Evolutionary conservation across 1,140 invertebrate species (phyloP).

Genomic region (Dreissena polymorpha): DNA sequence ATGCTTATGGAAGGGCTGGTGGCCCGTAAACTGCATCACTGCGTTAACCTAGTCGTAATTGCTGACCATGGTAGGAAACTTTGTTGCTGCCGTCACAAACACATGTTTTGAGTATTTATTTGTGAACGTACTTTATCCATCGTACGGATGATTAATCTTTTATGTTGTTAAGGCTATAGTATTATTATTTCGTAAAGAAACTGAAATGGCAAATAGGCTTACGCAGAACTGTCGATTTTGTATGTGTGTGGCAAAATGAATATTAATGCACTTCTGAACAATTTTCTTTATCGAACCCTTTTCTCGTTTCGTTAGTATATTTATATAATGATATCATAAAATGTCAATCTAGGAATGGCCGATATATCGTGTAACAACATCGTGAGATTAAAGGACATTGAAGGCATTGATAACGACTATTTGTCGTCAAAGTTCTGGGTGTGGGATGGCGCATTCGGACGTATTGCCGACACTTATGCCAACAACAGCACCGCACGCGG

Average conservation of each 20-base stretch:
- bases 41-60: conserved; percentile 73
- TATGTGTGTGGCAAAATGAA: too few species aligned
- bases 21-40: conserved; percentile 78
- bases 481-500: conserved; percentile 18
- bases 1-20: conserved; percentile 83
- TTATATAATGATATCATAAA: too few species aligned
- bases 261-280: too few species aligned
- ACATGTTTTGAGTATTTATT: neutral
- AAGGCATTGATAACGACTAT: conserved; percentile 15
- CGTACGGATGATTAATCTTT: too few species aligned
- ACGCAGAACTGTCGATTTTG: too few species aligned
- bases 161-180: too few species aligned
- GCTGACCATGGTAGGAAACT: conserved; percentile 72
- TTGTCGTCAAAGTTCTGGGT: conserved; percentile 36
- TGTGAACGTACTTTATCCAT: too few species aligned
- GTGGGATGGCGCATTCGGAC: conserved; percentile 47
- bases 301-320: too few species aligned
- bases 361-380: conserved; percentile 33
- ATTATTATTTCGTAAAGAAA: too few species aligned
- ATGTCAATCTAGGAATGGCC: conserved; percentile 21
- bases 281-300: too few species aligned
- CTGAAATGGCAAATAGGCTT: too few species aligned
- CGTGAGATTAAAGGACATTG: neutral
- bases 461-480: conserved; percentile 44
- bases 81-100: neutral